Percentiles rank a stretch among this genome's conserved stretches.
phyloP scores from a whole-genome alignment of 2,113 vertebrate genomes.

The Melanostigma gelatinosum region DNA sequence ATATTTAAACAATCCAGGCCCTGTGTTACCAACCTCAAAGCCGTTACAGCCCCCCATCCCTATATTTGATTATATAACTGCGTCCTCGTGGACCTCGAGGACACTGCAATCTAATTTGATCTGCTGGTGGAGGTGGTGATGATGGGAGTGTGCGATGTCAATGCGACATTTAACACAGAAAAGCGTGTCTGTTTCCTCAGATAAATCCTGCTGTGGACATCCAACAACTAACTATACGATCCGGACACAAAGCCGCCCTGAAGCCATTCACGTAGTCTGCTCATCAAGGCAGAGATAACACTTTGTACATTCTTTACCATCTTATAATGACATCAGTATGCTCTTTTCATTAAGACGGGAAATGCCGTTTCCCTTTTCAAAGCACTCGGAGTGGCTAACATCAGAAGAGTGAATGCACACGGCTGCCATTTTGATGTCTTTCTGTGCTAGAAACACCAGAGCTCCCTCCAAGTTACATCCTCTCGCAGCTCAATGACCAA shows the following conservation, averaged over 20 bases:
- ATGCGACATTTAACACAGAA: slow-evolving; percentile 41
- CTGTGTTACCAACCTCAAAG: slow-evolving; percentile 30
- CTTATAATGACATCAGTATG: background rate
- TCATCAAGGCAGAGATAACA: background rate
- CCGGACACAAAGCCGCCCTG: background rate
- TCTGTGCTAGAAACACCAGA: slow-evolving; percentile 45
- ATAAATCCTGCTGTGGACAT: background rate
- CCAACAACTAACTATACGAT: background rate
- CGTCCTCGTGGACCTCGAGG: slow-evolving; percentile 66
- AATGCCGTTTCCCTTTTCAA: background rate
- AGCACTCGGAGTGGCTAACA: background rate
- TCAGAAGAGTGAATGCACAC: slow-evolving; percentile 24
- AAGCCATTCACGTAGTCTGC: background rate
- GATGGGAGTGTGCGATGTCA: slow-evolving; percentile 28
- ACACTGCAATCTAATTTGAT: slow-evolving; percentile 71
- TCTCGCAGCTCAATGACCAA: slow-evolving; percentile 32
- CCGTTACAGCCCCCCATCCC: background rate
- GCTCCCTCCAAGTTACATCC: slow-evolving; percentile 61
- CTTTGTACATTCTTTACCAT: background rate
- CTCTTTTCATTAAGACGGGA: background rate
- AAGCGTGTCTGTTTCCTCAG: background rate
- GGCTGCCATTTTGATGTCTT: slow-evolving; percentile 73
- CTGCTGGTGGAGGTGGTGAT: slow-evolving; percentile 47
- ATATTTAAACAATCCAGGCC: slow-evolving; percentile 55
- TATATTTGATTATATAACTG: slow-evolving; percentile 75